Evolutionary conservation across 2,888 invertebrate genomes (phyloP), one percentile per base, ranked within the genome.

Genomic region (Meandrusa payeni): DNA sequence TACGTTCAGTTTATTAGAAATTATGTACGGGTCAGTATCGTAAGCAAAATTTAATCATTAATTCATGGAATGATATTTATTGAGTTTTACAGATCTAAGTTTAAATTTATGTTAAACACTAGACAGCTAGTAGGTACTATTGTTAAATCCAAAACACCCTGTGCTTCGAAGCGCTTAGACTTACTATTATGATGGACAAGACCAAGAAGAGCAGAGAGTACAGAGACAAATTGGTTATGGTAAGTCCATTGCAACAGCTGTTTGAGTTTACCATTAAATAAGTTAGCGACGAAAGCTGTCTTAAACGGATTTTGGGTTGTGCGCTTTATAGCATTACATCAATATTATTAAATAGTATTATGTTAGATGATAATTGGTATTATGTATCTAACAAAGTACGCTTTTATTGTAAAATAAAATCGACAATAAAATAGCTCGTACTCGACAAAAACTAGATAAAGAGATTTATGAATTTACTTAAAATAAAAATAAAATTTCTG

Each of bases 131-230:
- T 37, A 37, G 36, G 36, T 43, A 43, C 42, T 37, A 43, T 43
- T 43, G 31, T 32, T 26, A 37, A 46, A 49, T 33, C 34, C 38
- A 46, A 44, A 44, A 49, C 49, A 49, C 46, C 49, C 49, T 49
- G 49, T 49, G 49, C 46, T 49, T 41, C 41, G 39, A 49, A 49
- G 49, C 49, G 49, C 46, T 46, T 29, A 42, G 42, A 40, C 19
- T 42, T 34, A 28, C 19, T 24, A 17, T 22, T 23, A n/a, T 37
- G 26, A 43, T 43, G 19, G 23, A 43, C 11, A 12, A 19, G 12
- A 20, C 12, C 7, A n/a, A 12, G 19, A 26, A 12, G 33, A 20
- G 24, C 4, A 23, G 19, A 27, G 12, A 37, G 7, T 19, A 41
- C 11, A n/a, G n/a, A n/a, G n/a, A n/a, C n/a, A n/a, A n/a, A n/a